Evolutionary conservation across 2,888 invertebrate genomes (phyloP), one percentile per base, ranked within the genome.

Genomic region (Serripes groenlandicus): DNA sequence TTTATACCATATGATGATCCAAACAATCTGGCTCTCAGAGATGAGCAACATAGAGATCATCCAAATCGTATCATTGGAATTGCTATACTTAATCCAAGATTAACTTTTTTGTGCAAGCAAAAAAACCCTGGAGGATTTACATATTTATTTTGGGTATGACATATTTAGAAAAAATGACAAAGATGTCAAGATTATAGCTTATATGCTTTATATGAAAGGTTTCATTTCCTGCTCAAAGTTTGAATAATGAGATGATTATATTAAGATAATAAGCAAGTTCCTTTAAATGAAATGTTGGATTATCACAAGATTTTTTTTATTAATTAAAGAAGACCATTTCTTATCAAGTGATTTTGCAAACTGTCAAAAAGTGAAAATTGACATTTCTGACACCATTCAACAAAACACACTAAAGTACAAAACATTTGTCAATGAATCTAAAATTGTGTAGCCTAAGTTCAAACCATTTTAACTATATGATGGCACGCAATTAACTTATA

Each of bases 71-170:
- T 34, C 37, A 37, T 23, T 30, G n/a, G 15, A 37, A 7, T 15
- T 37, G 21, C n/a, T 9, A 30, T 66, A 21, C n/a, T 26, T 66
- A 66, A 66, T 66, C 37, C 66, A 49, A 35, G 66, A 37, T 66
- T 37, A 37, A 3, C 2, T 30, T 11, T 62, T 5, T 62, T 30
- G 30, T 60, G 30, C 62, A n/a, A n/a, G n/a, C n/a, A n/a, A n/a
- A n/a, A n/a, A n/a, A n/a, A n/a, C n/a, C n/a, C n/a, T n/a, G n/a
- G n/a, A n/a, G n/a, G n/a, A n/a, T n/a, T n/a, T n/a, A n/a, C n/a
- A n/a, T n/a, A n/a, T n/a, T n/a, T n/a, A n/a, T n/a, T n/a, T n/a
- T n/a, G n/a, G n/a, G n/a, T n/a, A n/a, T n/a, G n/a, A n/a, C n/a
- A n/a, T n/a, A n/a, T n/a, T n/a, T n/a, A n/a, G n/a, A n/a, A n/a